These are phyloP conservation scores for Siniperca undulata DNA, from an alignment of 2,797 vertebrate genomes.

Conservation along the genomic window DNA sequence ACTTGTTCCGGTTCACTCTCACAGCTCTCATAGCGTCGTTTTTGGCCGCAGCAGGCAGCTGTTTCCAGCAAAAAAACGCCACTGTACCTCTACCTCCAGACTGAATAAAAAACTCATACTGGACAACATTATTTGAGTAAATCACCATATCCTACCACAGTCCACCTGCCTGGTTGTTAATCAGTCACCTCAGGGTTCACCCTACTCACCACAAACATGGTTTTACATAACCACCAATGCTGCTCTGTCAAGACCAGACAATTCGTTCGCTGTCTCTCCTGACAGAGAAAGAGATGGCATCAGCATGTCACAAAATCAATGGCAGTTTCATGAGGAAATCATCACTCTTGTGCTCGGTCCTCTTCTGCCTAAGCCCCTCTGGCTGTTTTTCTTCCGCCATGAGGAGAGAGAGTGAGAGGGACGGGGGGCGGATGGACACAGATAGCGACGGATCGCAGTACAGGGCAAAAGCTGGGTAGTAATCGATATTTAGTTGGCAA, in stretches of 20 bases:
- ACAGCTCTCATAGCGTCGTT: too few species aligned
- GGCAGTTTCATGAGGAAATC: slow-evolving; percentile 80
- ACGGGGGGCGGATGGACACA: slow-evolving; percentile 50
- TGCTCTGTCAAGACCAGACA: slow-evolving; percentile 37
- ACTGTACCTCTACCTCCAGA: background rate
- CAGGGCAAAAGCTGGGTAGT: slow-evolving; percentile 60
- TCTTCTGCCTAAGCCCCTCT: slow-evolving; percentile 45
- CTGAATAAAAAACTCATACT: background rate
- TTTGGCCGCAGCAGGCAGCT: too few species aligned
- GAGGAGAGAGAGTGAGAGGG: slow-evolving; percentile 39
- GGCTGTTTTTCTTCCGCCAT: slow-evolving; percentile 50
- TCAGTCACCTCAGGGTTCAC: slow-evolving; percentile 29
- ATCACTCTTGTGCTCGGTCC: slow-evolving; percentile 52
- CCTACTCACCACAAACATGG: slow-evolving; percentile 17
- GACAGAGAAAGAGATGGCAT: slow-evolving; percentile 67
- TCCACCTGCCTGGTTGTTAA: slow-evolving; percentile 31
- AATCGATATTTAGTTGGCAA: slow-evolving; percentile 78
- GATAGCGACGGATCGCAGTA: slow-evolving; percentile 63
- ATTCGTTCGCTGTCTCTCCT: slow-evolving; percentile 39
- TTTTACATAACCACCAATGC: slow-evolving; percentile 46
- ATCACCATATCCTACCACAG: slow-evolving; percentile 12
- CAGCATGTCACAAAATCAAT: slow-evolving; percentile 80
- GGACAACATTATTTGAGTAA: slow-evolving; percentile 10
- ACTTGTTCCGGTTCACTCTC: too few species aligned
- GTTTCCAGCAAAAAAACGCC: too few species aligned